phyloP scores from a whole-genome alignment of 35 echinoderm and acorn worm species.

The Acanthaster planci region DNA sequence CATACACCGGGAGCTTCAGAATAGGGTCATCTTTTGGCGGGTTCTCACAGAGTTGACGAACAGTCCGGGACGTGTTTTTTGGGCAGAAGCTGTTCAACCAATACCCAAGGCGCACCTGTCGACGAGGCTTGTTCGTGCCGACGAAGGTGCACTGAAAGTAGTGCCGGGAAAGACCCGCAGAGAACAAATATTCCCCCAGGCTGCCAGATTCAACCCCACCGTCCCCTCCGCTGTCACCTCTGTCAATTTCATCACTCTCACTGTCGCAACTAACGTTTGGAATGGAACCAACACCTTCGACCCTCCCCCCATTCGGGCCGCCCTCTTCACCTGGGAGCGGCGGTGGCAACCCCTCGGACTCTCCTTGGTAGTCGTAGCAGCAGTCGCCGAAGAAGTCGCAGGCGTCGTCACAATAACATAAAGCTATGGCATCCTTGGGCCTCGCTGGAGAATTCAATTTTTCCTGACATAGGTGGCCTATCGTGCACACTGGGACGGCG shows the following conservation, averaged over 20 bases:
- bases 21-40: not conserved
- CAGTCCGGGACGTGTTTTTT: not conserved
- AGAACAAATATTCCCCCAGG: not conserved
- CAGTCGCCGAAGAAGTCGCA: conserved; percentile 5
- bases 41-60: not conserved
- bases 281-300: too few species aligned
- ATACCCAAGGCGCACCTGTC: not conserved
- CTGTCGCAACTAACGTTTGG: too few species aligned
- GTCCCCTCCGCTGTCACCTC: too few species aligned
- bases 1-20: not conserved
- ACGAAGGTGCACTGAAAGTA: not conserved
- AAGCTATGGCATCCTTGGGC: not conserved
- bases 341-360: too few species aligned
- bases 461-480: not conserved
- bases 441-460: not conserved
- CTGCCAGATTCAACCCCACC: too few species aligned
- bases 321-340: too few species aligned
- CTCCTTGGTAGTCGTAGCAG: conserved; percentile 11
- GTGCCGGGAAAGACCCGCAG: not conserved
- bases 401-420: conserved; percentile 3
- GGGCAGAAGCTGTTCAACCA: conserved; percentile 12
- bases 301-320: too few species aligned
- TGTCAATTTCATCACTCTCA: too few species aligned
- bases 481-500: not conserved
- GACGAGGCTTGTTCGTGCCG: not conserved